Evolutionary conservation across 2,797 vertebrate species (phyloP).

Genomic region (Lophius americanus): DNA sequence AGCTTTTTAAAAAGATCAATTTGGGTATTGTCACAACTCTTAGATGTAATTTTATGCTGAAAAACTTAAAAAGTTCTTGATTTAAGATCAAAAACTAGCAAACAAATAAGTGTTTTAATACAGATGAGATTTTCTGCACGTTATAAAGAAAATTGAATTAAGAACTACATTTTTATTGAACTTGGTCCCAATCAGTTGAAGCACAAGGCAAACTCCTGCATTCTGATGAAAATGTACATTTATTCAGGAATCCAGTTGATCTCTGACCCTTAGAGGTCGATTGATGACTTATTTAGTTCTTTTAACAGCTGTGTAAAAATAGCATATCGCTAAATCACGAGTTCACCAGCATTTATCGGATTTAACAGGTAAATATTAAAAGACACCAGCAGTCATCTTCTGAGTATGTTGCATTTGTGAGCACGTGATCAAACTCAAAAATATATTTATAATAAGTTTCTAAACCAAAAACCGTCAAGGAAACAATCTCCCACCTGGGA

Average conservation of each 20-base stretch:
- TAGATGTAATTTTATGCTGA: too few species aligned
- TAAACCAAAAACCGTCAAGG: too few species aligned
- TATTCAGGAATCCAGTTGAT: not conserved
- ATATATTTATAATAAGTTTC: too few species aligned
- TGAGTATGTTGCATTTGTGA: not conserved
- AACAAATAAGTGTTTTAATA: not conserved
- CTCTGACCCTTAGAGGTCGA: not conserved
- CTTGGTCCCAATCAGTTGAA: not conserved
- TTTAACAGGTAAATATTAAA: not conserved
- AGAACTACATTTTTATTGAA: not conserved
- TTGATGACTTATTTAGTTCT: too few species aligned
- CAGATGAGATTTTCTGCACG: fast-evolving
- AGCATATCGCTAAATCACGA: too few species aligned
- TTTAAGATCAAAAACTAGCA: too few species aligned
- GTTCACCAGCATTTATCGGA: too few species aligned
- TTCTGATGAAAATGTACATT: not conserved
- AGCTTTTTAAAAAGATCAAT: not conserved
- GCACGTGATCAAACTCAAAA: not conserved
- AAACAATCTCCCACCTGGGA: too few species aligned
- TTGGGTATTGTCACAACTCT: not conserved
- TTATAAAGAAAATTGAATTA: not conserved
- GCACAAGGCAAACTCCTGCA: not conserved
- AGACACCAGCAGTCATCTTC: not conserved
- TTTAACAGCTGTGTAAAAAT: too few species aligned
- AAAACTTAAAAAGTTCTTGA: too few species aligned